Percentiles rank a stretch among this genome's conserved stretches.
These are phyloP conservation scores for Asarcornis scutulata DNA, from an alignment of 2,113 vertebrate genomes.

Conservation along the genomic window DNA sequence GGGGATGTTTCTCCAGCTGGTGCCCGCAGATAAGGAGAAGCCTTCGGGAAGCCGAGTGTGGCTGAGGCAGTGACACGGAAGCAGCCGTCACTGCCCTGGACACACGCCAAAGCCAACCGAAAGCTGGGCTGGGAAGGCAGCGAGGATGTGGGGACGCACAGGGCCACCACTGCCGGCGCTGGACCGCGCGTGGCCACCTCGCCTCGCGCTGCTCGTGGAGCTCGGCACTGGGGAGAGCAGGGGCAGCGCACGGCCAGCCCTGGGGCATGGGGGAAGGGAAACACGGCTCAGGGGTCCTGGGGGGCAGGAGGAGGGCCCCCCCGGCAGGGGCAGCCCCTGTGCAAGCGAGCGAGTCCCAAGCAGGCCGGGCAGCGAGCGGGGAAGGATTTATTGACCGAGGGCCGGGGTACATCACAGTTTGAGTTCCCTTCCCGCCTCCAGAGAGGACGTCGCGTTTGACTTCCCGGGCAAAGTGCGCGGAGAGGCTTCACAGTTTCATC, in stretches of 20 bases:
- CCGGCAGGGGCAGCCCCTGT: background rate
- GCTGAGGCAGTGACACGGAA: background rate
- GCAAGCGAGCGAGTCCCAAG: slow-evolving; percentile 13
- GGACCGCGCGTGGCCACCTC: no score
- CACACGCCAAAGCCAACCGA: background rate
- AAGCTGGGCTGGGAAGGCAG: background rate
- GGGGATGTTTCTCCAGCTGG: background rate
- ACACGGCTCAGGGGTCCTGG: background rate
- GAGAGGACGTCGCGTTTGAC: slow-evolving; percentile 43
- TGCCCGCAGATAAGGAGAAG: background rate
- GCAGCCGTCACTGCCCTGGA: background rate
- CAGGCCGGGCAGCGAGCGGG: slow-evolving; percentile 31
- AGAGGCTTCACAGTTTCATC: slow-evolving; percentile 82
- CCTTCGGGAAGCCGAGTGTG: no score
- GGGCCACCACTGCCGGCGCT: background rate
- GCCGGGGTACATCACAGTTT: slow-evolving; percentile 68
- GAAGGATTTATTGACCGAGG: slow-evolving; percentile 73
- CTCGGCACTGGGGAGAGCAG: no score
- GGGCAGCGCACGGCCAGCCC: accelerated
- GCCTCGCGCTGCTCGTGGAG: no score
- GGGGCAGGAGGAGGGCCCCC: no score
- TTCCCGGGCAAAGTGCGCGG: slow-evolving; percentile 77
- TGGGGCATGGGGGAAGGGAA: background rate
- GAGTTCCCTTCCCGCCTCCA: slow-evolving; percentile 53
- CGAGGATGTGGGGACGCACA: accelerated